phyloP scores from a whole-genome alignment of 2,113 vertebrate species.

The Trogon melanurus region DNA sequence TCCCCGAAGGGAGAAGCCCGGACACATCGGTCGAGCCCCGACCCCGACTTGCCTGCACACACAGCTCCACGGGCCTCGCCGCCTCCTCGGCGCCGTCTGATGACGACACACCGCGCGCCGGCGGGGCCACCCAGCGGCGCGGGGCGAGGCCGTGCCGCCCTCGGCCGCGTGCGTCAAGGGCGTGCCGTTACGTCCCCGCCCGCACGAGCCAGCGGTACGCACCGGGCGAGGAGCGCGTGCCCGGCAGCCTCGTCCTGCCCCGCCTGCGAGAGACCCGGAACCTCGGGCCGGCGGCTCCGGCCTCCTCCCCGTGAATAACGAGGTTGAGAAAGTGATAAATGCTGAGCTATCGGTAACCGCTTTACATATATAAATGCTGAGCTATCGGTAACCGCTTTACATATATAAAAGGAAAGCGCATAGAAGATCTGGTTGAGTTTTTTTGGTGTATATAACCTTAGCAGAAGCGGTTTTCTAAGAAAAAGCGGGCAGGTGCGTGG shows the following conservation, averaged over 20 bases:
- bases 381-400: accelerated
- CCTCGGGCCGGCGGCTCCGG: background rate
- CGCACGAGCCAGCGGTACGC: background rate
- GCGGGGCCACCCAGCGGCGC: background rate
- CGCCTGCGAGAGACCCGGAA: no score
- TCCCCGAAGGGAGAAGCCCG: accelerated
- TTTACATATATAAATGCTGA: no score
- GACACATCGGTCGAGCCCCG: accelerated
- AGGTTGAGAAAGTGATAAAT: background rate
- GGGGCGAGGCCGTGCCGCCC: background rate
- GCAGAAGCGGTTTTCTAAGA: background rate
- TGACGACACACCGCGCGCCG: background rate
- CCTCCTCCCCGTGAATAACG: accelerated
- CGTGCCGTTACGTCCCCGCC: no score
- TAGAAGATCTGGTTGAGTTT: accelerated
- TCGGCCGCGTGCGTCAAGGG: accelerated
- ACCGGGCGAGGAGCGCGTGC: no score
- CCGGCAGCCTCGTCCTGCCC: no score
- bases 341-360: accelerated
- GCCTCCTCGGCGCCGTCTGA: background rate
- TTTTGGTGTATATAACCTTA: background rate
- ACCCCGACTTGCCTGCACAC: accelerated
- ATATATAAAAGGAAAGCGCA: no score
- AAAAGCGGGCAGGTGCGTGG: accelerated
- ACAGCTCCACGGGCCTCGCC: accelerated